These are phyloP conservation scores for Hexactinellida sp. DNA, from an alignment of 37 sponge, comb jelly and placozoan genomes.

Conservation along the genomic window DNA sequence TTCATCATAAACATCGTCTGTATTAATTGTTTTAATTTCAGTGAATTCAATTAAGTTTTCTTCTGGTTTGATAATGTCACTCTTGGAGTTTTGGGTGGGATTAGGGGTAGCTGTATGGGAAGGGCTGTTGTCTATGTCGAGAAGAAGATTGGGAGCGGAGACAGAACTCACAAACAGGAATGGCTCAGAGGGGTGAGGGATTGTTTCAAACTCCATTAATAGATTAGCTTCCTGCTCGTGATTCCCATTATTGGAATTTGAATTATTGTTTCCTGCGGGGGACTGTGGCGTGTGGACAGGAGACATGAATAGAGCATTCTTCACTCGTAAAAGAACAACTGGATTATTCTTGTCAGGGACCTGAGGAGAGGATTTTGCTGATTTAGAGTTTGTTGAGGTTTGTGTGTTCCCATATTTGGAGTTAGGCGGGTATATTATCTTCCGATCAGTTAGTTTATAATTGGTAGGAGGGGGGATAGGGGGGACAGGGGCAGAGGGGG, in stretches of 20 bases:
- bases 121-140: neutral
- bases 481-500: no score
- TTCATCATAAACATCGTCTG: slow-evolving; percentile 10
- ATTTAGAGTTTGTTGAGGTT: neutral
- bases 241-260: neutral
- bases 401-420: neutral
- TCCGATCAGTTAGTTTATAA: no score
- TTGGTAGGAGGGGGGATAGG: no score
- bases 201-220: neutral
- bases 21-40: neutral
- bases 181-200: neutral
- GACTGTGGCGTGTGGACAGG: neutral
- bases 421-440: neutral
- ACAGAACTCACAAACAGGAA: neutral
- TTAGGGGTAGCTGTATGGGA: neutral
- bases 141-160: neutral
- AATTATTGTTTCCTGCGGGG: neutral
- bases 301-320: neutral
- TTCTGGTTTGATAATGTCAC: neutral
- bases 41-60: neutral
- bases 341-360: neutral
- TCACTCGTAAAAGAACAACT: neutral
- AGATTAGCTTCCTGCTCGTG: neutral
- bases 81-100: neutral
- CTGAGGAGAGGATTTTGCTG: neutral